These are phyloP conservation scores for Euwallacea similis DNA, from an alignment of 1,140 invertebrate genomes.

Conservation along the genomic window DNA sequence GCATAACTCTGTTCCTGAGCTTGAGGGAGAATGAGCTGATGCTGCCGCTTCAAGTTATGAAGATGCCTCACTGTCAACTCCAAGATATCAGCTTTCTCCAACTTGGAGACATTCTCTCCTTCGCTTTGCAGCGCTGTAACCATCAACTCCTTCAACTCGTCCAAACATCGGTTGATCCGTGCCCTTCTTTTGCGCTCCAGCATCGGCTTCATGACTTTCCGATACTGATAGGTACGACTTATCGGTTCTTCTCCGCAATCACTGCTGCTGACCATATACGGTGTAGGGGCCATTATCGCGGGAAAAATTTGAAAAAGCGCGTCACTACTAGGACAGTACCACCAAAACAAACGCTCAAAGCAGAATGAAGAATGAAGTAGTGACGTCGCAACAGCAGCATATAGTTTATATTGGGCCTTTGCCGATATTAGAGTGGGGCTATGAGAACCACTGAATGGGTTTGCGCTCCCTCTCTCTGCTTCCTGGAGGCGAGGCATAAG, in stretches of 20 bases:
- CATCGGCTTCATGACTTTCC: constrained; percentile 95
- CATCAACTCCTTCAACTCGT: constrained; percentile 91
- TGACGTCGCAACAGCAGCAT: constrained; percentile 22
- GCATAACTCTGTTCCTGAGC: constrained; percentile 70
- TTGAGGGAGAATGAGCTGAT: constrained; percentile 64
- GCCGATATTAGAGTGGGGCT: constrained; percentile 35
- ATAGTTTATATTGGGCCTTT: constrained; percentile 42
- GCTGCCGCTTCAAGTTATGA: constrained; percentile 77
- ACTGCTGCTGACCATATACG: constrained; percentile 46
- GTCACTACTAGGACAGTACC: background rate
- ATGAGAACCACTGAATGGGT: constrained; percentile 33
- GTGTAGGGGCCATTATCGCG: constrained; percentile 46
- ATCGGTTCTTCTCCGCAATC: constrained; percentile 63
- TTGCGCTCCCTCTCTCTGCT: constrained; percentile 8
- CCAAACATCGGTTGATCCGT: constrained; percentile 91
- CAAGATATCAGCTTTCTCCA: constrained; percentile 96
- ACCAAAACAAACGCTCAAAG: constrained; percentile 9
- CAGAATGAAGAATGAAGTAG: constrained; percentile 41
- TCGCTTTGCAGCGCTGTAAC: constrained; percentile 82
- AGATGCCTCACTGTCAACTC: constrained; percentile 92
- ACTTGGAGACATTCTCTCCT: constrained; percentile 86
- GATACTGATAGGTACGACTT: constrained; percentile 86
- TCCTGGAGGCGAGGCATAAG: background rate
- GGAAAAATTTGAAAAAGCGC: background rate
- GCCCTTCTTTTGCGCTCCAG: constrained; percentile 91